Percentiles rank a stretch among this genome's conserved stretches.
phyloP scores from a whole-genome alignment of 2,888 invertebrate genomes.

The Endomychus coccineus region DNA sequence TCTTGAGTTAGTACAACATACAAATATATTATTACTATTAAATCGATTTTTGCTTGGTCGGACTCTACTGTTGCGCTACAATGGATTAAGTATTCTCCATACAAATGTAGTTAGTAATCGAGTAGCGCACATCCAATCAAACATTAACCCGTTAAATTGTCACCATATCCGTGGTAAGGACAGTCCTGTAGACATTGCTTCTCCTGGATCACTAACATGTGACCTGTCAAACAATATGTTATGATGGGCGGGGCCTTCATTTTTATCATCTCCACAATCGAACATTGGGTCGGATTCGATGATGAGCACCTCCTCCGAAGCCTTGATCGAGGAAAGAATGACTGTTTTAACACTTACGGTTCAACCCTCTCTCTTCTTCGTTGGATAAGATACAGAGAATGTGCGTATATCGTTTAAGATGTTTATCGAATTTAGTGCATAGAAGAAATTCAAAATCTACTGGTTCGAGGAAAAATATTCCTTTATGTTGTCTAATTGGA shows the following conservation, averaged over 20 bases:
- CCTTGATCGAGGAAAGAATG: too few species aligned
- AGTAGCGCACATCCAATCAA: constrained; percentile 1
- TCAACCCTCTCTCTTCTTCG: too few species aligned
- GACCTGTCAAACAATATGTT: constrained; percentile 1
- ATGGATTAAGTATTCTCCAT: constrained; percentile 3
- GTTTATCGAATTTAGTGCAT: too few species aligned
- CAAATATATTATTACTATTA: too few species aligned
- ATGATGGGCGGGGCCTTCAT: constrained; percentile 4
- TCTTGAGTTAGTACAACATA: too few species aligned
- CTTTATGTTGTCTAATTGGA: too few species aligned
- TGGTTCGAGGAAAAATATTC: too few species aligned
- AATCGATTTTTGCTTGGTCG: constrained; percentile 3
- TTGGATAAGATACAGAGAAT: constrained; percentile 5
- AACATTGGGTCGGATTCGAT: too few species aligned
- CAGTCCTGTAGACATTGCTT: not conserved
- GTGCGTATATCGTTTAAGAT: not conserved
- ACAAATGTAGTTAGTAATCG: constrained; percentile 3
- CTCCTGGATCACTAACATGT: not conserved
- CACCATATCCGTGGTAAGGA: not conserved
- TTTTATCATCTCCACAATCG: too few species aligned
- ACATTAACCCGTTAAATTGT: not conserved
- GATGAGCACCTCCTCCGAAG: too few species aligned
- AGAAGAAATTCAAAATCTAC: too few species aligned
- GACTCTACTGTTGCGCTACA: constrained; percentile 6
- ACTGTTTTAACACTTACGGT: too few species aligned